Conservation (phyloP, 2,797 vertebrate genomes). For the Syncerus caffer region DNA sequence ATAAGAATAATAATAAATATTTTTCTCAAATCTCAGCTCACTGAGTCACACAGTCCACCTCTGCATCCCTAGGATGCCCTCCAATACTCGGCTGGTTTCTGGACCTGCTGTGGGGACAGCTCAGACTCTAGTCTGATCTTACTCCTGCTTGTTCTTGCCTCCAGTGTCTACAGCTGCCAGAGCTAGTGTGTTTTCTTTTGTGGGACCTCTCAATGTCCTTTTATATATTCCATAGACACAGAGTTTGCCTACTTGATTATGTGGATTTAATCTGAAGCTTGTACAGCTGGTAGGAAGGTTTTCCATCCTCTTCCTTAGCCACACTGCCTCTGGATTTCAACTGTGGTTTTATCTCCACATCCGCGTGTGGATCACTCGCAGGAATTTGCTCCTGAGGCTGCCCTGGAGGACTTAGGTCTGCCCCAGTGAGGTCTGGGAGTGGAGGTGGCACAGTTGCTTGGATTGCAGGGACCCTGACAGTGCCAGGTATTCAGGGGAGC, state of each 20-base stretch:
- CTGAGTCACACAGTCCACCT: not conserved
- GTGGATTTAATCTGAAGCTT: not conserved
- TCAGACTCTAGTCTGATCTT: not conserved
- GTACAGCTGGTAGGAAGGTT: not conserved
- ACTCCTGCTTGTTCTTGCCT: not conserved
- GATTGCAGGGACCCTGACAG: not conserved
- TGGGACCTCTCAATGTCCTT: not conserved
- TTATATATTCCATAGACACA: not conserved
- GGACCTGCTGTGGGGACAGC: not conserved
- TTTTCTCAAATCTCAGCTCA: not conserved
- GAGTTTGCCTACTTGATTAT: not conserved
- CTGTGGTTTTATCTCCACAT: not conserved
- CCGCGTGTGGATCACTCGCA: not conserved
- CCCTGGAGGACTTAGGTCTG: not conserved
- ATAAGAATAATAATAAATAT: not conserved
- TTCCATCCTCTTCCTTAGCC: not conserved
- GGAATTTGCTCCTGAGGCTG: not conserved
- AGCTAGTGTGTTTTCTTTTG: not conserved
- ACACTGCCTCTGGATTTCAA: not conserved
- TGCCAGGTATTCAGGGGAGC: not conserved
- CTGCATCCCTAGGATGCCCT: not conserved
- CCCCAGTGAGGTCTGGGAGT: not conserved
- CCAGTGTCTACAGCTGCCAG: not conserved
- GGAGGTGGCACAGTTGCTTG: not conserved
- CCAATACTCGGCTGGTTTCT: not conserved